Conservation (phyloP, 64 coral and sea anemone species). For the Orbicella faveolata region DNA sequence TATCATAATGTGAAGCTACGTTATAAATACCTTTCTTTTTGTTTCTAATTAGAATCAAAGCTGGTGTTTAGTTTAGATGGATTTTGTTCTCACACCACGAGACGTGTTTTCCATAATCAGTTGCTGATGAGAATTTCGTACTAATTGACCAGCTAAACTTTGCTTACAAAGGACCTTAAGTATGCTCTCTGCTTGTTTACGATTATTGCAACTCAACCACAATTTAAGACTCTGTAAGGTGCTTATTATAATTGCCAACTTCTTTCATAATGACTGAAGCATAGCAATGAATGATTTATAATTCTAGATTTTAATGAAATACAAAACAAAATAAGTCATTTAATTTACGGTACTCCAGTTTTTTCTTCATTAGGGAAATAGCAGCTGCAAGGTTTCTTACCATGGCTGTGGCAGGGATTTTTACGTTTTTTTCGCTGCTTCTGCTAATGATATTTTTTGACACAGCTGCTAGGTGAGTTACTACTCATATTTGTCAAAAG, state of each 20-base stretch:
- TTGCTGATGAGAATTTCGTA: too few species aligned
- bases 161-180: too few species aligned
- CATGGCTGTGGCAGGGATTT: not conserved
- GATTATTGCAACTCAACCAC: too few species aligned
- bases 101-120: too few species aligned
- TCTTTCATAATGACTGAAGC: not conserved
- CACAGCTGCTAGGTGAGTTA: not conserved
- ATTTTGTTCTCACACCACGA: too few species aligned
- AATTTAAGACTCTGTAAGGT: not conserved
- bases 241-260: not conserved
- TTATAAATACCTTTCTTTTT: not conserved
- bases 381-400: not conserved
- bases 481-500: not conserved
- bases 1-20: not conserved
- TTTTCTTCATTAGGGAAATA: not conserved
- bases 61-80: not conserved
- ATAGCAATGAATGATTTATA: not conserved
- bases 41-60: not conserved
- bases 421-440: not conserved
- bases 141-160: too few species aligned
- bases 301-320: not conserved
- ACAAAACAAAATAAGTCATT: not conserved
- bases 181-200: too few species aligned
- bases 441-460: not conserved
- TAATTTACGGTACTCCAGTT: not conserved